Evolutionary conservation across 2,797 vertebrate species (phyloP).

Genomic region (Periparus ater): DNA sequence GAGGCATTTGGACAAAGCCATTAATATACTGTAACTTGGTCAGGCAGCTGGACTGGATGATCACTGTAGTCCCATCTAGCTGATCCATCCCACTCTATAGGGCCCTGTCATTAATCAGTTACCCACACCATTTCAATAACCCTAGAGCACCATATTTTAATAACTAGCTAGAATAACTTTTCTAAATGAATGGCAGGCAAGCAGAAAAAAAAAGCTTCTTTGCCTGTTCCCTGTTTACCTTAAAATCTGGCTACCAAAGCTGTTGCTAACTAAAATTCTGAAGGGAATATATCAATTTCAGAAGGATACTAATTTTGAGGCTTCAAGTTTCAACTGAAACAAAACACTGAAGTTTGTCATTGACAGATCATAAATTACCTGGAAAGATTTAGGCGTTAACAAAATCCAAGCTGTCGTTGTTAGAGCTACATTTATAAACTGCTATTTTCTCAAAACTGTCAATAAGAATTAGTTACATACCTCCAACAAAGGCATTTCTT

Average conservation of each 20-base stretch:
- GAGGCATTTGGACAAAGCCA: not conserved
- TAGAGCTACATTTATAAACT: not conserved
- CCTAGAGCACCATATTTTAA: not conserved
- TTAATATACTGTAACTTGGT: not conserved
- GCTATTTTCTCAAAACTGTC: not conserved
- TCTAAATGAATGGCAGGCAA: not conserved
- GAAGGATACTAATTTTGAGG: not conserved
- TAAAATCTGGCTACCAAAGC: not conserved
- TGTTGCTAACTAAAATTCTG: not conserved
- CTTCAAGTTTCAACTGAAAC: not conserved
- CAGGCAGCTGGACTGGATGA: not conserved
- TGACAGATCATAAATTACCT: not conserved
- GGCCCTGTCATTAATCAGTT: not conserved
- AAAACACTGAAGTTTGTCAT: not conserved
- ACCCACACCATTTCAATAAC: not conserved
- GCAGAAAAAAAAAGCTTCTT: not conserved
- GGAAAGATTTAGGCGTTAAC: not conserved
- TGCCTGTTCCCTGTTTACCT: not conserved
- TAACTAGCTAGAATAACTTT: not conserved
- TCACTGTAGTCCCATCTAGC: not conserved
- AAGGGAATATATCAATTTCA: not conserved
- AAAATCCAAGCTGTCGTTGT: not conserved
- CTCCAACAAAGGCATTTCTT: constrained; percentile 96
- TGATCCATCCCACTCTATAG: not conserved
- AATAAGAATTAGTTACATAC: constrained; percentile 64